These are phyloP conservation scores for Oasisia sp. DNA, from an alignment of 2,888 invertebrate genomes.

Conservation along the genomic window DNA sequence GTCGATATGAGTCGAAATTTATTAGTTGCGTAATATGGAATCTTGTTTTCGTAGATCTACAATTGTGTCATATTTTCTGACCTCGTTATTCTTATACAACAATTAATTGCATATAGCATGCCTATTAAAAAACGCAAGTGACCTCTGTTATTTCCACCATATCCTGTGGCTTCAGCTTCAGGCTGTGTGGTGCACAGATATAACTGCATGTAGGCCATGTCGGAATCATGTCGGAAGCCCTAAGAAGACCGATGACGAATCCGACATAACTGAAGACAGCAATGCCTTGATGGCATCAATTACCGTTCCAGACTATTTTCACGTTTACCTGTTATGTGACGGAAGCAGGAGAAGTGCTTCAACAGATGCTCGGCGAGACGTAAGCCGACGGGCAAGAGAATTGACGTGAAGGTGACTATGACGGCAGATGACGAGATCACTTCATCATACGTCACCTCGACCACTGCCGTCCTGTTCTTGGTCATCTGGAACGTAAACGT, in stretches of 20 bases:
- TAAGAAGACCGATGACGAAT: neutral
- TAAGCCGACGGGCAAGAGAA: neutral
- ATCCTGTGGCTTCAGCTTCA: no score
- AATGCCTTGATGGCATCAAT: neutral
- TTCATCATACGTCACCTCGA: neutral
- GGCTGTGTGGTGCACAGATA: no score
- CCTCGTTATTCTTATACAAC: no score
- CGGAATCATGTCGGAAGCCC: neutral
- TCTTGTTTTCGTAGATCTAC: no score
- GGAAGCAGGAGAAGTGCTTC: neutral
- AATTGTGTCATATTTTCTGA: no score
- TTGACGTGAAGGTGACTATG: neutral
- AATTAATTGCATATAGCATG: no score
- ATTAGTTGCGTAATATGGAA: no score
- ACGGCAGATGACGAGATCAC: neutral
- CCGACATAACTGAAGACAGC: neutral
- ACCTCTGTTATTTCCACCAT: no score
- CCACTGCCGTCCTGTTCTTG: neutral
- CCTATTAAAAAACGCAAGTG: no score
- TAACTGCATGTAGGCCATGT: no score
- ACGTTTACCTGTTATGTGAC: neutral
- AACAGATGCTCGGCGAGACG: neutral
- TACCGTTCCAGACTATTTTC: neutral
- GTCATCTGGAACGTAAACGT: neutral
- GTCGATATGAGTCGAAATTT: no score